Base-by-base conservation (phyloP, 2,888 invertebrate genomes). In the Vanessa cardui region DNA sequence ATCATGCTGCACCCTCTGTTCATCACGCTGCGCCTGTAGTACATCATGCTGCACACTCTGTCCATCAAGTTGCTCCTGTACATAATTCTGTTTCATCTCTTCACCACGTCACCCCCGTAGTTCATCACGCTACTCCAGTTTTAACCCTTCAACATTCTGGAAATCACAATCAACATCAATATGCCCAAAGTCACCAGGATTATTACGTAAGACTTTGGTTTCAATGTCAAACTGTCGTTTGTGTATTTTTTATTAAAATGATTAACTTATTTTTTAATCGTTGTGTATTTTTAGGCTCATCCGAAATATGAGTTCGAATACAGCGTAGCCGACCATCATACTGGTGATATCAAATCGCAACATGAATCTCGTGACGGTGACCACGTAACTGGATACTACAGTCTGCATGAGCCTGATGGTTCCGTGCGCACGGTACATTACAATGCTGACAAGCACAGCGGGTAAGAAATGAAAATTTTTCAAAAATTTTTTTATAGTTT, bases 391-490 rank as follows among this genome's bases (percentile, higher is more conserved):
- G 92, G 92, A 59, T 82, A 81, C 74, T 95, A 95, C 83, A 91
- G 90, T 68, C 83, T 94, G 61, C 91, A 93, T 73, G 93, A 94
- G 75, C 89, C 94, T 50, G 93, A 93, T 65, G 94, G 94, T 62
- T 92, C 93, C 74, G 82, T 93, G 73, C 88, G 94, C 74, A 93
- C 92, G 58, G 94, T 94, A 44, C 87, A 94, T 85, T 94, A 94
- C 82, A 92, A 92, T 70, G 94, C 94, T 73, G 94, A 94, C 74
- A 93, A 93, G 75, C 93, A 94, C 76, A 93, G 89, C 78, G 94
- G 94, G 89, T 94, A 87, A 77, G 84, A 78, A 33, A 58, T 45
- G 3, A 44, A 60, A 46, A 26, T 33, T 45, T 46, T 39, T 5
- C 15, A 46, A 15, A 18, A 16, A n/a, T n/a, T n/a, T n/a, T n/a